Conservation (phyloP, 23 tunicate species). For the Styela plicata region DNA sequence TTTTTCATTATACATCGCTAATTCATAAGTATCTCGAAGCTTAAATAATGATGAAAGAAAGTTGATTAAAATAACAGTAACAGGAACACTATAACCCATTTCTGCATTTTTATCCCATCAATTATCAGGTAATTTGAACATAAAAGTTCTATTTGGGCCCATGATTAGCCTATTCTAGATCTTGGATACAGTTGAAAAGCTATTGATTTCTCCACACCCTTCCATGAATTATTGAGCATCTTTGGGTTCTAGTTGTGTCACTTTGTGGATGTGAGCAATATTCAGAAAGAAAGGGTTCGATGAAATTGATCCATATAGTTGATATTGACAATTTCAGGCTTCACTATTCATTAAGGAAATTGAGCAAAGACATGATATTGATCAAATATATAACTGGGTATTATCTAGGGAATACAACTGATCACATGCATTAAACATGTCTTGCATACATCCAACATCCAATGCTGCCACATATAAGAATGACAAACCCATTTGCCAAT, state of each 20-base stretch:
- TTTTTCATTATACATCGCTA: too few relatives aligned
- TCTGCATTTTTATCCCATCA: neutral
- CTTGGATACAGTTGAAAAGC: neutral
- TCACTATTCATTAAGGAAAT: neutral
- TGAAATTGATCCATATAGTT: neutral
- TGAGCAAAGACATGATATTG: neutral
- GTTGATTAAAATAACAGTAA: too few relatives aligned
- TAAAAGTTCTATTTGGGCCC: neutral
- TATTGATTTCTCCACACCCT: neutral
- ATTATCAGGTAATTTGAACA: neutral
- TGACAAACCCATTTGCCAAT: too few relatives aligned
- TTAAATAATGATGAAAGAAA: too few relatives aligned
- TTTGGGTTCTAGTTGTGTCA: neutral
- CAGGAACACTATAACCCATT: too few relatives aligned
- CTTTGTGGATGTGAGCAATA: neutral
- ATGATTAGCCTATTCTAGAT: neutral
- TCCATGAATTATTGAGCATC: neutral
- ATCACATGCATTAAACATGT: neutral
- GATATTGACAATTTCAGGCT: neutral
- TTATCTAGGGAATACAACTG: neutral
- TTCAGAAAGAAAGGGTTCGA: neutral
- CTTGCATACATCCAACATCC: too few relatives aligned
- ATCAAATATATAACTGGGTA: neutral
- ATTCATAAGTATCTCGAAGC: too few relatives aligned
- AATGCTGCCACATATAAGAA: too few relatives aligned